Percentiles rank a stretch among this genome's conserved stretches.
Evolutionary conservation across 2,888 invertebrate species (phyloP).

Genomic region (Drosophila histrio): DNA sequence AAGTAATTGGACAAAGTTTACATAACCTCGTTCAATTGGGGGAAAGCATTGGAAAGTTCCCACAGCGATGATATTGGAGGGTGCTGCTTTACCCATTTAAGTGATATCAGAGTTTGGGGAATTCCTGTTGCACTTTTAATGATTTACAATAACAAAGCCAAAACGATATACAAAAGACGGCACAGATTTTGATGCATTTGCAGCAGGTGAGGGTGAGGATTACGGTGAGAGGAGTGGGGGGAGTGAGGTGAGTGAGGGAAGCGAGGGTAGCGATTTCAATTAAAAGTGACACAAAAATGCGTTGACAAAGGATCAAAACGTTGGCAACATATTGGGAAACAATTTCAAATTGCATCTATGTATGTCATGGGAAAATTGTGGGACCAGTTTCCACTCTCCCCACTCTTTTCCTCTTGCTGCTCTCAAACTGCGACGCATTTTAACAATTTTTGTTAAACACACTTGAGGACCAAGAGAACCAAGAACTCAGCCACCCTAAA

Average conservation of each 20-base stretch:
- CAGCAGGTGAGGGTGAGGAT: conserved; percentile 61
- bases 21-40: conserved; percentile 58
- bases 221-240: background rate
- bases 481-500: conserved; percentile 65
- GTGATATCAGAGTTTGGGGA: conserved; percentile 25
- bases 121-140: conserved; percentile 63
- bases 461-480: conserved; percentile 43
- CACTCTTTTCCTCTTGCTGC: background rate
- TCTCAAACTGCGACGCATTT: conserved; percentile 66
- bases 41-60: conserved; percentile 73
- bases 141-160: conserved; percentile 71
- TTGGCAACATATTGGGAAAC: conserved; percentile 61
- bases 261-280: conserved; percentile 65
- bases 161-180: conserved; percentile 40
- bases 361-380: conserved; percentile 65
- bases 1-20: conserved; percentile 67
- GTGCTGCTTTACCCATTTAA: conserved; percentile 23
- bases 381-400: conserved; percentile 6
- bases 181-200: conserved; percentile 62
- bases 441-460: conserved; percentile 60
- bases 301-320: conserved; percentile 54
- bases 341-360: conserved; percentile 70
- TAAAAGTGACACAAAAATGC: conserved; percentile 74
- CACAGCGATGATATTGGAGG: conserved; percentile 46
- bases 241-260: too few species aligned